phyloP scores from a whole-genome alignment of 2,797 vertebrate species.

The Tokudaia tokunoshimensis region DNA sequence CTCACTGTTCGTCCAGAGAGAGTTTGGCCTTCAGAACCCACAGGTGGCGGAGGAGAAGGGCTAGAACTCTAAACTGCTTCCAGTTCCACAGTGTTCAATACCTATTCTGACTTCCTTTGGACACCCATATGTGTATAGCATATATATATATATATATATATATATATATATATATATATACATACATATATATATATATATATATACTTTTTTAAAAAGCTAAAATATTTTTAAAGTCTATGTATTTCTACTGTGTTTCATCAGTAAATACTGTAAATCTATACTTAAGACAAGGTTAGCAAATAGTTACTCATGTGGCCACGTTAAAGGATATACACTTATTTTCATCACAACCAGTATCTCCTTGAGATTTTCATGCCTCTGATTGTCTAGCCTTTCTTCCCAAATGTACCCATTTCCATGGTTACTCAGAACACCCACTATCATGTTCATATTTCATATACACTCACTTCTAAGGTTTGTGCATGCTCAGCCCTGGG shows the following conservation, averaged over 20 bases:
- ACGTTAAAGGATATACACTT: neutral
- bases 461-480: neutral
- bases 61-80: neutral
- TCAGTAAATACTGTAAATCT: neutral
- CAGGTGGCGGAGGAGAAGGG: neutral
- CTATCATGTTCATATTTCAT: neutral
- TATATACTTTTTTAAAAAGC: neutral
- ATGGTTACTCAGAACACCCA: neutral
- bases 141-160: neutral
- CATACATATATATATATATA: neutral
- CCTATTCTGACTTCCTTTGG: neutral
- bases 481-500: too few species aligned
- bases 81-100: neutral
- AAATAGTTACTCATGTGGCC: neutral
- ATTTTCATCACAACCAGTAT: neutral
- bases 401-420: conserved; percentile 11
- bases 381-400: neutral
- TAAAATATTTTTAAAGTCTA: neutral
- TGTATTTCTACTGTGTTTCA: neutral
- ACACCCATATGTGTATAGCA: neutral
- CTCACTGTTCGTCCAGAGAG: neutral
- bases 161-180: neutral
- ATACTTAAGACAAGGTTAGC: neutral
- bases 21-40: neutral
- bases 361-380: neutral